phyloP scores from a whole-genome alignment of 2,888 invertebrate genomes.

The Rhyacophila evoluta region DNA sequence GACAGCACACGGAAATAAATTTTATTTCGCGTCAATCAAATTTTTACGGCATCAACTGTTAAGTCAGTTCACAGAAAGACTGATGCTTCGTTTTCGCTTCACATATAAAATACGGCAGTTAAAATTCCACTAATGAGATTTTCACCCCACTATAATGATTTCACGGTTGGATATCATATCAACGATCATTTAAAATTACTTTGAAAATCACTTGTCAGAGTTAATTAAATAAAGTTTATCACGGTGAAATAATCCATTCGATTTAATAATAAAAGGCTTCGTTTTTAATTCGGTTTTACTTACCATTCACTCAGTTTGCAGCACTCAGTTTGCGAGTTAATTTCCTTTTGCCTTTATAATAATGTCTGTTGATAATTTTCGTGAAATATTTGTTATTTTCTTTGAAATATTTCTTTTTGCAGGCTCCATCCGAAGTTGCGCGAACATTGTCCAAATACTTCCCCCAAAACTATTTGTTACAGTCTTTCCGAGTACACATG shows the following conservation, averaged over 20 bases:
- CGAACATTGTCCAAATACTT: conserved; percentile 13
- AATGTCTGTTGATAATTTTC: neutral
- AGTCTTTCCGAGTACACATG: conserved; percentile 1
- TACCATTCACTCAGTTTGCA: too few species aligned
- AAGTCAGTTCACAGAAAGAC: neutral
- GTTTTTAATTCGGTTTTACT: too few species aligned
- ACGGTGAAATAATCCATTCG: too few species aligned
- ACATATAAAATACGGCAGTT: neutral
- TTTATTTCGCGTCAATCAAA: conserved; percentile 6
- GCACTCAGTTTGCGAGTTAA: neutral
- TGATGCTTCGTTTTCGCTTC: neutral
- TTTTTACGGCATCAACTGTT: conserved; percentile 5
- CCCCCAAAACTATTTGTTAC: conserved; percentile 3
- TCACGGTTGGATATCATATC: too few species aligned
- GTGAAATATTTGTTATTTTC: neutral
- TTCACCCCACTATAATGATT: neutral
- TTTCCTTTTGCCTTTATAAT: neutral
- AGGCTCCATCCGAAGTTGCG: neutral
- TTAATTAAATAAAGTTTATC: too few species aligned
- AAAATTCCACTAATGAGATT: neutral
- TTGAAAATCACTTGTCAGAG: too few species aligned
- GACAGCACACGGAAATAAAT: conserved; percentile 22
- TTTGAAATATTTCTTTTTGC: conserved; percentile 1
- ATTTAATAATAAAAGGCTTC: too few species aligned
- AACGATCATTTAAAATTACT: too few species aligned